phyloP scores from a whole-genome alignment of 2,113 vertebrate genomes.

The Monopterus albus region DNA sequence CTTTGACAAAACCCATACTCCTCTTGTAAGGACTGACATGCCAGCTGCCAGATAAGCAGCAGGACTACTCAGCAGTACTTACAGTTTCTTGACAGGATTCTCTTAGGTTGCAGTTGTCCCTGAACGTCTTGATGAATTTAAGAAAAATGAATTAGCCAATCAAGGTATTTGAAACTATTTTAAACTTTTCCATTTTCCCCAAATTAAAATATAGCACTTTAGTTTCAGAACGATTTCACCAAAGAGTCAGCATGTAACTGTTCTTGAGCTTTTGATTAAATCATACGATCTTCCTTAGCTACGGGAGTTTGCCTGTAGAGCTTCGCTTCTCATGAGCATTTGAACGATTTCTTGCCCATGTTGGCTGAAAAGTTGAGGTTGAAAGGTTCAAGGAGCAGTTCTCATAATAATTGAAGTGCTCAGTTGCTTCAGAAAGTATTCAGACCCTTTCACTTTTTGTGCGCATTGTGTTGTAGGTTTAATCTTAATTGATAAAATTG shows the following conservation, averaged over 20 bases:
- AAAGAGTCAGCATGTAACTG: background rate
- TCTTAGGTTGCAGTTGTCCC: background rate
- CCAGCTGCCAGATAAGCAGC: conserved; percentile 18
- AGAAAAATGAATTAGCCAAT: background rate
- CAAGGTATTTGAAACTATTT: background rate
- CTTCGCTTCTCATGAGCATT: too few relatives aligned
- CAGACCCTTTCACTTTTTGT: too few relatives aligned
- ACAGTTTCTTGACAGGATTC: background rate
- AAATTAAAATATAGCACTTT: too few relatives aligned
- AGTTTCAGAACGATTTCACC: background rate
- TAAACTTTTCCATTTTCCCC: too few relatives aligned
- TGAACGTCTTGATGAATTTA: background rate
- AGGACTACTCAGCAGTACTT: background rate
- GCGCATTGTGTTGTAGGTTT: too few relatives aligned
- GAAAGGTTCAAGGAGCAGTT: background rate
- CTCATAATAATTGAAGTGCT: background rate
- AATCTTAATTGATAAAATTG: too few relatives aligned
- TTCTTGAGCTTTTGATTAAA: background rate
- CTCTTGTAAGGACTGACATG: conserved; percentile 12
- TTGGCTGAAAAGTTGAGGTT: background rate
- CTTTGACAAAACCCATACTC: conserved; percentile 22
- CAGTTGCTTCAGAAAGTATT: too few relatives aligned
- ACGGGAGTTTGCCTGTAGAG: background rate
- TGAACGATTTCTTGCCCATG: background rate
- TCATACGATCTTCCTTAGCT: background rate